These are phyloP conservation scores for Glossophaga mutica DNA, from an alignment of 2,797 vertebrate species.

Conservation along the genomic window DNA sequence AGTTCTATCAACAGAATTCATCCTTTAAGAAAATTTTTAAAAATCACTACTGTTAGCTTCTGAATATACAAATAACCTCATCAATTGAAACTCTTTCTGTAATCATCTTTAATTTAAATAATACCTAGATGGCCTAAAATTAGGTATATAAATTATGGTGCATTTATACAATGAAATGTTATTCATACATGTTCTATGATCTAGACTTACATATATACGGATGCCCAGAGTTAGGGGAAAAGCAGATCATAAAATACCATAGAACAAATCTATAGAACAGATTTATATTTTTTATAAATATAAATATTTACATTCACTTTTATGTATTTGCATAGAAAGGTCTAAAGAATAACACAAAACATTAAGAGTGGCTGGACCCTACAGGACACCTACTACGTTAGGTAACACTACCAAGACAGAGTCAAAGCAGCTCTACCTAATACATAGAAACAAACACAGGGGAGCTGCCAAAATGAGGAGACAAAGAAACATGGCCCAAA, in stretches of 20 bases:
- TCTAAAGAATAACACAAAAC: conserved; percentile 15
- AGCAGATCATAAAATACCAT: background rate
- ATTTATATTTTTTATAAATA: conserved; percentile 4
- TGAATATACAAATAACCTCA: background rate
- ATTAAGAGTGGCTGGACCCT: background rate
- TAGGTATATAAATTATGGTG: conserved; percentile 15
- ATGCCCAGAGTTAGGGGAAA: background rate
- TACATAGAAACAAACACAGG: too few species aligned
- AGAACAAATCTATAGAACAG: background rate
- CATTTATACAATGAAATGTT: background rate
- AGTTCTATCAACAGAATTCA: background rate
- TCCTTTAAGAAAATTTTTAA: background rate
- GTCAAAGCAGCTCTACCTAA: too few species aligned
- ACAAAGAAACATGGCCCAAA: too few species aligned
- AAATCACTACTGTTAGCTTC: background rate
- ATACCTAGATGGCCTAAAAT: background rate
- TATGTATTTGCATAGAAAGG: background rate
- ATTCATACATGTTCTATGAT: background rate
- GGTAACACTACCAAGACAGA: too few species aligned
- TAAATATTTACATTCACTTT: background rate
- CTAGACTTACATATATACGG: background rate
- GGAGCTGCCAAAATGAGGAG: too few species aligned
- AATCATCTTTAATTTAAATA: conserved; percentile 4
- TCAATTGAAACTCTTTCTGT: background rate
- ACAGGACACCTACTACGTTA: too few species aligned